Evolutionary conservation across 2,888 invertebrate genomes (phyloP), one percentile per base, ranked within the genome.

Genomic region (Pecten maximus): DNA sequence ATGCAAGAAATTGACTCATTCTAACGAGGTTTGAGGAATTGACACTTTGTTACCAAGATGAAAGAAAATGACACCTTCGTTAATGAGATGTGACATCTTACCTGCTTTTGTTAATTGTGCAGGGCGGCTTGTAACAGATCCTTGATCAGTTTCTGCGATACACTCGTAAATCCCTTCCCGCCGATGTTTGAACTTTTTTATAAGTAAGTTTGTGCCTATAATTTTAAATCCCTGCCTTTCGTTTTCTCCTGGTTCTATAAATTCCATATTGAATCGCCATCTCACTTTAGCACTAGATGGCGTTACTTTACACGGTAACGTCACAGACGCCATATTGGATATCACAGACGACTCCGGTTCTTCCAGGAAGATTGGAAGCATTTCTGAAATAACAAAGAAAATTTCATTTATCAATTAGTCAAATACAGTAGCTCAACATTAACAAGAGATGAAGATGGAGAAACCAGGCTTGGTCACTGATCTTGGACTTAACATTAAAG

Each of bases 41-140:
- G 12, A 44, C 4, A 44, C 8, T 44, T 44, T 12, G 4, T 8
- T 44, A 4, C 4, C 44, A 44, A 12, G 12, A 44, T 8, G 12
- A 12, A 44, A 44, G 4, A 44, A 44, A 54, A 19, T n/a, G 74
- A 10, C 60, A 39, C 50, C 16, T 88, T 88, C 15, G 15, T 88
- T 44, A 48, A 48, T 60, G 28, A 44, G 6, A 12, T 74, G 35
- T 35, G 12, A 28, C 35, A 74, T 10, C 91, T 88, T 87, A 94
- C 94, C 94, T 94, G 94, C 93, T 94, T 93, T 93, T n/a, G 93
- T 92, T 54, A 94, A 91, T 89, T 91, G 92, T 23, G 93, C 94
- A 54, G 91, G 92, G 87, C 90, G 89, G 90, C 94, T 94, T 35
- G 93, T 88, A 12, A 94, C 90, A 15, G 92, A 92, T 74, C 94